These are phyloP conservation scores for Bombylius major DNA, from an alignment of 2,888 invertebrate species.

Conservation along the genomic window DNA sequence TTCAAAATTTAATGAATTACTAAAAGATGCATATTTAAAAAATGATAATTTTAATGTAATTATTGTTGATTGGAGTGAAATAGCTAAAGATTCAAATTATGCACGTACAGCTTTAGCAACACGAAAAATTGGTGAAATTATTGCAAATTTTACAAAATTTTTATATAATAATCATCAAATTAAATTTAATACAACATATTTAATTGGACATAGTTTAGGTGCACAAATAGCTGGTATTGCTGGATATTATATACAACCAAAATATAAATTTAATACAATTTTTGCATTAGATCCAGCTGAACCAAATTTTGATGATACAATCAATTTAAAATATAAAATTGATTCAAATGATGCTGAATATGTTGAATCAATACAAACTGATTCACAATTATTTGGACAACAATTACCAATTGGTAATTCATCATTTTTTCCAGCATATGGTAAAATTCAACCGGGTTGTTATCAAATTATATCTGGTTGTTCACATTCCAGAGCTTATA, in stretches of 20 bases:
- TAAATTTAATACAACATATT: conserved; percentile 37
- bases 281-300: conserved; percentile 29
- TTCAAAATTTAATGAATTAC: conserved; percentile 19
- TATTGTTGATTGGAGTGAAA: conserved; percentile 43
- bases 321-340: conserved; percentile 19
- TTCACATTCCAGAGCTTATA: conserved; percentile 35
- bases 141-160: conserved; percentile 26
- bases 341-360: conserved; percentile 26
- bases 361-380: conserved; percentile 31
- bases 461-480: conserved; percentile 30
- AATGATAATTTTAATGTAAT: conserved; percentile 43
- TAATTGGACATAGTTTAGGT: conserved; percentile 46
- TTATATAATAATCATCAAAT: conserved; percentile 38
- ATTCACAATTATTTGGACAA: conserved; percentile 27
- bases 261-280: conserved; percentile 39
- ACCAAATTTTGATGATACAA: conserved; percentile 20
- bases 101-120: not conserved
- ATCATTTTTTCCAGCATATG: conserved; percentile 42
- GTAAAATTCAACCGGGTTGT: conserved; percentile 43
- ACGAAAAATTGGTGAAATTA: conserved; percentile 17
- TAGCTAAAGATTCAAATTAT: conserved; percentile 26
- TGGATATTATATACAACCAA: conserved; percentile 42
- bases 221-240: conserved; percentile 45
- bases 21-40: conserved; percentile 36
- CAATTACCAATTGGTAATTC: conserved; percentile 31